These are phyloP conservation scores for Anser brachyrhynchus DNA, from an alignment of 2,113 vertebrate genomes.

Conservation along the genomic window DNA sequence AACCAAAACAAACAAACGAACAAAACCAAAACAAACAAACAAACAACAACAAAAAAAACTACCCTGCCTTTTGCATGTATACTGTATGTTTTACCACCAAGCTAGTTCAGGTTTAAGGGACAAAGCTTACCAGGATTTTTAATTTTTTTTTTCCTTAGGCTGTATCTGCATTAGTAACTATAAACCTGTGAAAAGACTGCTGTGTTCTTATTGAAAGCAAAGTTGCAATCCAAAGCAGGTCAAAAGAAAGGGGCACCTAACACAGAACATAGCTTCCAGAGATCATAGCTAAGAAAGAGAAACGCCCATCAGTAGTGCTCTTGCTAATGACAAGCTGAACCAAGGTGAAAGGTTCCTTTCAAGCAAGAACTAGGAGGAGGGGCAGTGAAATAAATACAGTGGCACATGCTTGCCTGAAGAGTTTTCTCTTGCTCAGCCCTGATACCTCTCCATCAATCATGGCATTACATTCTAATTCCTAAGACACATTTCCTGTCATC, in stretches of 20 bases:
- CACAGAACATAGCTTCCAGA: slow-evolving; percentile 26
- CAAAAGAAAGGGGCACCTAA: slow-evolving; percentile 48
- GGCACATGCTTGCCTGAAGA: slow-evolving; percentile 61
- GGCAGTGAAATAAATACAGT: slow-evolving; percentile 32
- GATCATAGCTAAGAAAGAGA: slow-evolving; percentile 57
- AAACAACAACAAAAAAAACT: background rate
- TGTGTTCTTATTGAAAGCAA: slow-evolving; percentile 35
- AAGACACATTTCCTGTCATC: slow-evolving; percentile 71
- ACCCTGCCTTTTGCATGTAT: background rate
- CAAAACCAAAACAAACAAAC: too few relatives aligned
- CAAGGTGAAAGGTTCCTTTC: slow-evolving; percentile 33
- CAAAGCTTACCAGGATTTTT: background rate
- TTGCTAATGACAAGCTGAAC: slow-evolving; percentile 77
- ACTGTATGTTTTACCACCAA: background rate
- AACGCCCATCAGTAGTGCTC: slow-evolving; percentile 61
- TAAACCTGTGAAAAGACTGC: slow-evolving; percentile 10
- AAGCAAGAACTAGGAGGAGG: slow-evolving; percentile 61
- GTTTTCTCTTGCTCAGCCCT: slow-evolving; percentile 56
- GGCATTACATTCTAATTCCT: slow-evolving; percentile 75
- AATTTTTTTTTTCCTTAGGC: background rate
- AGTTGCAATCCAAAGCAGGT: slow-evolving; percentile 43
- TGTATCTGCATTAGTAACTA: background rate
- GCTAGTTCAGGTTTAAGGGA: background rate
- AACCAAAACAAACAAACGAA: too few relatives aligned
- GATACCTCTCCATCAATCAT: slow-evolving; percentile 75